Conservation (phyloP, 2,797 vertebrate genomes). For the Leptodactylus fallax region DNA sequence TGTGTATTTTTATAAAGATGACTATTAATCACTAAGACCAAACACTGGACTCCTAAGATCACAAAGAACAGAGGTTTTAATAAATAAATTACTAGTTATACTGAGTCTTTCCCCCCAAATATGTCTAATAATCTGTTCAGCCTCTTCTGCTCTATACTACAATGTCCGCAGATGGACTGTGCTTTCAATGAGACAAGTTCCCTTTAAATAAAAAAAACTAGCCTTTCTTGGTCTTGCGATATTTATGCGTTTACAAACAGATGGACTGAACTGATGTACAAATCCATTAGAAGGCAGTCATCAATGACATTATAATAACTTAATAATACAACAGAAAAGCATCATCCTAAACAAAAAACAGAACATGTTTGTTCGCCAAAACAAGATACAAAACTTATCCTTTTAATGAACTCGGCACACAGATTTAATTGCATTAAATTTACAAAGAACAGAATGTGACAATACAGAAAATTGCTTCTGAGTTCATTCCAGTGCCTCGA, state of each 20-base stretch:
- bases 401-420: slow-evolving; percentile 75
- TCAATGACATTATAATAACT: slow-evolving; percentile 22
- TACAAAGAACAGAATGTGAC: slow-evolving; percentile 74
- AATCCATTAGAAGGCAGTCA: neutral
- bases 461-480: slow-evolving; percentile 74
- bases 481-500: slow-evolving; percentile 73
- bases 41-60: no score
- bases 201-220: neutral
- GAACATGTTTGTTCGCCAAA: slow-evolving; percentile 75
- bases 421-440: slow-evolving; percentile 79
- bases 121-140: no score
- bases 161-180: no score
- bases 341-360: slow-evolving; percentile 64
- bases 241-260: neutral
- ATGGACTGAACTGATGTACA: neutral
- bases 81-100: no score
- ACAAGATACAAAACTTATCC: slow-evolving; percentile 72
- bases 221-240: neutral
- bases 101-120: no score
- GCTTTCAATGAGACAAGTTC: no score
- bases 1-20: no score
- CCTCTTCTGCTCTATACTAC: no score
- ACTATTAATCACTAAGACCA: no score
- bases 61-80: no score
- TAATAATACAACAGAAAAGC: slow-evolving; percentile 27